phyloP scores from a whole-genome alignment of 1,140 invertebrate species.

The Archivesica marissinica region DNA sequence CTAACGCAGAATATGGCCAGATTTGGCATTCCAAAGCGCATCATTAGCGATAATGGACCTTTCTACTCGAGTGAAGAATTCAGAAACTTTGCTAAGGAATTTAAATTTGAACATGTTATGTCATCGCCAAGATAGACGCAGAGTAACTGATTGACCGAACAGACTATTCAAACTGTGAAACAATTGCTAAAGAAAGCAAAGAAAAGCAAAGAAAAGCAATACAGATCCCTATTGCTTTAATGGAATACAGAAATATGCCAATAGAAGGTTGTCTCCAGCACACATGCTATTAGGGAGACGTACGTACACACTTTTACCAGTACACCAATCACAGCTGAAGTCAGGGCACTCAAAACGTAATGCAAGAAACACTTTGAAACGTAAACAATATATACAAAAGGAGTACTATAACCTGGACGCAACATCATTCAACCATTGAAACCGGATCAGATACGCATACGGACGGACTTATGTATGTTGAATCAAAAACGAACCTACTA shows the following conservation, averaged over 20 bases:
- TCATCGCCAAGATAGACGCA: background rate
- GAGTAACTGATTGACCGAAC: background rate
- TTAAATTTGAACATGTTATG: conserved; percentile 15
- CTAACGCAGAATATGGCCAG: no score
- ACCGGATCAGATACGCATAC: no score
- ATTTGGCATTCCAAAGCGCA: conserved; percentile 45
- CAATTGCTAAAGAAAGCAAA: conserved; percentile 12
- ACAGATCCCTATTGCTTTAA: background rate
- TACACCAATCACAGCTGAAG: no score
- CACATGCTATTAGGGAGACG: no score
- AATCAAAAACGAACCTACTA: no score
- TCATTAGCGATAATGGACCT: conserved; percentile 64
- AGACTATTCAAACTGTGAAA: conserved; percentile 20
- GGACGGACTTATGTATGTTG: no score
- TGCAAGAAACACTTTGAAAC: no score
- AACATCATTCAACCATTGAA: no score
- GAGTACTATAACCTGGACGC: no score
- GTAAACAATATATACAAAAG: no score
- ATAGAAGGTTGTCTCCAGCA: conserved; percentile 1
- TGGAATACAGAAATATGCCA: background rate
- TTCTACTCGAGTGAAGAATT: conserved; percentile 32
- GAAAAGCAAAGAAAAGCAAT: conserved; percentile 1
- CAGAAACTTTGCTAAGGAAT: background rate
- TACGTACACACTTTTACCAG: no score
- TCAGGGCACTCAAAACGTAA: no score